phyloP scores from a whole-genome alignment of 2,888 invertebrate genomes.

The Erebia ligea region DNA sequence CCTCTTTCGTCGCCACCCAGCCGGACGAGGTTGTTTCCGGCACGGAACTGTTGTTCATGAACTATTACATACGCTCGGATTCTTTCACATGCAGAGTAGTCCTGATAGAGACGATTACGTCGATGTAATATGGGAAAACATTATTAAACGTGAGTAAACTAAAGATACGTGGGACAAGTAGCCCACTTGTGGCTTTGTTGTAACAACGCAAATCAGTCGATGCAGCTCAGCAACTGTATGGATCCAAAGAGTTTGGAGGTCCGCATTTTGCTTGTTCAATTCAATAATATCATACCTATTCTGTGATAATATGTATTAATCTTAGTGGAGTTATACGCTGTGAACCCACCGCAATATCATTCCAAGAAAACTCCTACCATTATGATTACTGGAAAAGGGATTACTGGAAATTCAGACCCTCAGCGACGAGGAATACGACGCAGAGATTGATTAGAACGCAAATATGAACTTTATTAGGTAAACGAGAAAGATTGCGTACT shows the following conservation, averaged over 20 bases:
- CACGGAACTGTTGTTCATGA: conserved; percentile 90
- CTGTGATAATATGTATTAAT: too few relatives aligned
- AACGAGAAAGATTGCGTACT: neutral
- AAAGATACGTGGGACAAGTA: too few relatives aligned
- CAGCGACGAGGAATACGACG: neutral
- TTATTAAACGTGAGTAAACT: conserved; percentile 77
- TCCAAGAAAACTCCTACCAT: too few relatives aligned
- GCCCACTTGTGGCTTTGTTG: too few relatives aligned
- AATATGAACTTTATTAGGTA: neutral
- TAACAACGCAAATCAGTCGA: neutral
- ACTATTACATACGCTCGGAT: conserved; percentile 90
- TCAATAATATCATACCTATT: too few relatives aligned
- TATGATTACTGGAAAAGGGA: too few relatives aligned
- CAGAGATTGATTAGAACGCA: neutral
- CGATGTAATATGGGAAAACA: conserved; percentile 88
- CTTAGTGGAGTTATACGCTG: too few relatives aligned
- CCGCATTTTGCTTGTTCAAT: too few relatives aligned
- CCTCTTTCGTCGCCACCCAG: conserved; percentile 80
- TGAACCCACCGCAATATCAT: too few relatives aligned
- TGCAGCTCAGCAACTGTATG: too few relatives aligned
- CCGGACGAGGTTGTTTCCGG: conserved; percentile 83
- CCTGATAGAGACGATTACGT: conserved; percentile 90
- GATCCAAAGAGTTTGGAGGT: too few relatives aligned
- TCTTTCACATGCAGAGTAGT: conserved; percentile 93
- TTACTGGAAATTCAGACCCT: too few relatives aligned